phyloP scores from a whole-genome alignment of 64 coral and sea anemone genomes.

The Montipora capricornis region DNA sequence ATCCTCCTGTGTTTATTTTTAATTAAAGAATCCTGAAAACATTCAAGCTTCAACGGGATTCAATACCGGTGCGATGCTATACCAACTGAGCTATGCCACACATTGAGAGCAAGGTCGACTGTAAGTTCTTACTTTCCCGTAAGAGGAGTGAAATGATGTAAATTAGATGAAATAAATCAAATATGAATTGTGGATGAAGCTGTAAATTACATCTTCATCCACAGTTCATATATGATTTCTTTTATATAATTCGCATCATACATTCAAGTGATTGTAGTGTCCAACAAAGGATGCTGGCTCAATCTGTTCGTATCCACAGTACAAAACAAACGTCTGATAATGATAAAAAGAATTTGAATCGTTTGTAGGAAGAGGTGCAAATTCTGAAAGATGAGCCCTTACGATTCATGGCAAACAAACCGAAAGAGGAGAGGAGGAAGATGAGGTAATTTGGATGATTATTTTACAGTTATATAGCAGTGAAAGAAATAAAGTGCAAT shows the following conservation, averaged over 20 bases:
- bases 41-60: slow-evolving; percentile 21
- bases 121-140: slow-evolving; percentile 18
- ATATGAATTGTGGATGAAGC: slow-evolving; percentile 19
- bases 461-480: slow-evolving; percentile 13
- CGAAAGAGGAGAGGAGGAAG: slow-evolving; percentile 17
- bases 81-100: slow-evolving; percentile 18
- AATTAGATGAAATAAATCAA: slow-evolving; percentile 24
- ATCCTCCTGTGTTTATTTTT: slow-evolving; percentile 1
- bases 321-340: slow-evolving; percentile 20
- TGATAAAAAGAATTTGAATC: slow-evolving; percentile 27
- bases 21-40: slow-evolving; percentile 23
- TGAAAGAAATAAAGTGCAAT: slow-evolving; percentile 27
- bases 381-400: slow-evolving; percentile 25
- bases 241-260: slow-evolving; percentile 14
- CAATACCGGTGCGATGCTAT: slow-evolving; percentile 13
- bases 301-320: slow-evolving; percentile 19
- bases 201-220: slow-evolving; percentile 16
- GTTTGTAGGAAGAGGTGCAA: slow-evolving; percentile 24
- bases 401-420: slow-evolving; percentile 5
- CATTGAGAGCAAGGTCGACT: slow-evolving; percentile 17
- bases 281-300: slow-evolving; percentile 23
- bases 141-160: slow-evolving; percentile 25
- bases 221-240: slow-evolving; percentile 11
- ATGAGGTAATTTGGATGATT: slow-evolving; percentile 20
- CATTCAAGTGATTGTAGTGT: slow-evolving; percentile 25